Base-by-base conservation (phyloP, 2,888 invertebrate species). In the Erebia epiphron region DNA sequence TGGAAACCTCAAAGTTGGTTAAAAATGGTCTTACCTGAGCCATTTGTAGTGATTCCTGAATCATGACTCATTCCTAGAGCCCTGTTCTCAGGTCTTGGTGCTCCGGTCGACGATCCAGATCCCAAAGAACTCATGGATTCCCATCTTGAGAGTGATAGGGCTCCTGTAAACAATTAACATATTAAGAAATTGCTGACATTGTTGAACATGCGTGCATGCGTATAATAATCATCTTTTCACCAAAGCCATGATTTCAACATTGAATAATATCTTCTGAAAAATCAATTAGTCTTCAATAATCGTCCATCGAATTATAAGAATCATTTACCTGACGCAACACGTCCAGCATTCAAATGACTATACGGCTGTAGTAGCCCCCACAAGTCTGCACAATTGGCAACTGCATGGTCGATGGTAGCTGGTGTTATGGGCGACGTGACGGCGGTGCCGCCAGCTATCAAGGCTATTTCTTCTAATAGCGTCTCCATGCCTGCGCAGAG, bases 331-430 rank as follows among this genome's bases (percentile, higher is more conserved):
- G 97, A 97, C 21, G 98, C 98, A 43, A 97, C 95, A 76, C 98
- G 94, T 0, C 98, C 98, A 2, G 98, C 97, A 85, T 98, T 98
- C 13, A 98, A 90, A 87, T 98, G 98, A 61, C 98, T 97, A 83
- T 97, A 98, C 0, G 98, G 98, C 83, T 98, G 98, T 71, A 98
- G 88, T 61, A 98, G 90, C 0, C 98, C 98, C 98, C 98, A 98
- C 69, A 98, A 93, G 81, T 98, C 98, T 0, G 97, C 97, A 79
- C 97, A 98, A 84, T 95, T 96, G 21, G 98, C 97, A 68, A 98
- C 97, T 14, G 97, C 96, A 82, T 96, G 96, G 84, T 98, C 98
- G 73, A 98, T 92, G 75, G 95, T 94, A 0, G 97, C 96, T 0
- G 98, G 97, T 0, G 97, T 97, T 66, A 98, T 90, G 89, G 97